Percentiles rank a stretch among this genome's conserved stretches.
Evolutionary conservation across 2,113 vertebrate genomes (phyloP).

Genomic region (Phoenicopterus ruber): DNA sequence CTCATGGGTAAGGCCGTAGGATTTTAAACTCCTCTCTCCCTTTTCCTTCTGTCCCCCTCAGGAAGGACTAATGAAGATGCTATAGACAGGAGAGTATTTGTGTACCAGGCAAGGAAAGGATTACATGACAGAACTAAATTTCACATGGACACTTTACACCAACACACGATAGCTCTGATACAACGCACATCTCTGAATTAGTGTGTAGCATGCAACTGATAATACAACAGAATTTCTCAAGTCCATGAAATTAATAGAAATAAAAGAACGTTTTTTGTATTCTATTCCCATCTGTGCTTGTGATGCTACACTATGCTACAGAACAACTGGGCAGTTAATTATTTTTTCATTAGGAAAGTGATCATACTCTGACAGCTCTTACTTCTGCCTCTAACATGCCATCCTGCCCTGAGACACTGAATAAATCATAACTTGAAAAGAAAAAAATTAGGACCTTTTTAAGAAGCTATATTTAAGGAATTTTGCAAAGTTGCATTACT

Average conservation of each 20-base stretch:
- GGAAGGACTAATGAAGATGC: neutral
- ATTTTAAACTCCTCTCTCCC: neutral
- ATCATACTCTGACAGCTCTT: neutral
- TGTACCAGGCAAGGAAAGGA: neutral
- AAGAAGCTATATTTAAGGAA: neutral
- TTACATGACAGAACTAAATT: neutral
- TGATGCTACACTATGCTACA: neutral
- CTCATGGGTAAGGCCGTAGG: neutral
- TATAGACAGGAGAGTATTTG: neutral
- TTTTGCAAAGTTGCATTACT: neutral
- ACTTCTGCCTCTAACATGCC: neutral
- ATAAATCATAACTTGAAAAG: neutral
- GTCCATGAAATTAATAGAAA: neutral
- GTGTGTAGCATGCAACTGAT: neutral
- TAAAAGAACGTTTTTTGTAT: neutral
- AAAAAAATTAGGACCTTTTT: neutral
- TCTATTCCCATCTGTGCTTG: neutral
- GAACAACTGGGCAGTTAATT: neutral
- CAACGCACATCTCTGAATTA: neutral
- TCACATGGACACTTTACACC: neutral
- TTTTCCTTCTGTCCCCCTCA: neutral
- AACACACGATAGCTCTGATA: neutral
- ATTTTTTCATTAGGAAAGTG: neutral
- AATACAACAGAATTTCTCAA: neutral
- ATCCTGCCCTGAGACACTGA: neutral